Evolutionary conservation across 2,888 invertebrate genomes (phyloP), one percentile per base, ranked within the genome.

Genomic region (Rhingia campestris): DNA sequence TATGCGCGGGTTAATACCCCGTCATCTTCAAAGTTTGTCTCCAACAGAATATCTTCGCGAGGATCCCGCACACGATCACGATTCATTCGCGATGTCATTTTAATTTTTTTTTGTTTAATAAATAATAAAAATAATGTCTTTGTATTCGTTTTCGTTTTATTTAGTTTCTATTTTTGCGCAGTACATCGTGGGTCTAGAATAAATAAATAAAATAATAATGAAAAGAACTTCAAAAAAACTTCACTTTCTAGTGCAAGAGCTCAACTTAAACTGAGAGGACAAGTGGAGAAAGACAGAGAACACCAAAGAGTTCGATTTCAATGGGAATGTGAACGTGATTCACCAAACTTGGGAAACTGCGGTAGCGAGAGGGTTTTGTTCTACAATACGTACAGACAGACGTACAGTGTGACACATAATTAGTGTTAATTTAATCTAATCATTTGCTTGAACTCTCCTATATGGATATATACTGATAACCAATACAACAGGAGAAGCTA

Each of bases 21-120:
- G 74, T 92, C 92, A 49, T 91, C 90, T 87, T 92, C 92, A 74
- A 92, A 92, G 87, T 92, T 92, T 10, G 92, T 92, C 88, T 92
- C 92, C 77, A 92, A 88, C n/a, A 91, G 87, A 59, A 91, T 91
- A 85, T 91, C 91, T 86, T 91, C 91, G 69, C 91, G 90, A 2
- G 90, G 91, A 89, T 91, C 91, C n/a, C 90, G 89, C 61, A 89
- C 86, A 35, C 89, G 90, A 88, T 91, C 90, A 3, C 90, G 90
- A 81, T 90, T 89, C 70, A 86, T 88, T 51, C 76, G 86, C 5
- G 76, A 54, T 35, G 81, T 47, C 82, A 84, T 84, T 51, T 51
- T 47, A 10, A 12, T 59, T n/a, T 37, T 39, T 37, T 37, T 35
- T 30, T 30, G 12, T 61, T 32, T 1, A 33, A 51, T 32, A 51